Evolutionary conservation across 1,140 invertebrate species (phyloP).

Genomic region (Carposina sasakii): DNA sequence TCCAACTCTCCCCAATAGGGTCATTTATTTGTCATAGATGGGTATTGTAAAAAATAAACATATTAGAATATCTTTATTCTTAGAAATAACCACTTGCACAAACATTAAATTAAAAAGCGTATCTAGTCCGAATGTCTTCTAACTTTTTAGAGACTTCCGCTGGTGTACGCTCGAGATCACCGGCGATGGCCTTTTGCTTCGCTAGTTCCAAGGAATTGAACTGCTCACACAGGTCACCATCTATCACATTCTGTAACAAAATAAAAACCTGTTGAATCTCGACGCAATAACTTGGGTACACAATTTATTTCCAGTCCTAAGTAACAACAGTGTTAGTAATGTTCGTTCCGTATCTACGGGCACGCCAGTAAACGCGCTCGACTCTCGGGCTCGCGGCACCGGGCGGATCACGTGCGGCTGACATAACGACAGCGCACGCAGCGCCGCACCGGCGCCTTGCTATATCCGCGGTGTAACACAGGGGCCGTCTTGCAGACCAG

Average conservation of each 20-base stretch:
- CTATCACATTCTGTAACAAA: slow-evolving; percentile 91
- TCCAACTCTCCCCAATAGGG: too few relatives aligned
- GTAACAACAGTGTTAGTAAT: slow-evolving; percentile 11
- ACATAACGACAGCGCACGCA: slow-evolving; percentile 36
- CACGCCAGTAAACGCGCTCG: slow-evolving; percentile 27
- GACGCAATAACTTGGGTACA: neutral
- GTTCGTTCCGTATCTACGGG: slow-evolving; percentile 57
- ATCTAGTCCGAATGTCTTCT: slow-evolving; percentile 94
- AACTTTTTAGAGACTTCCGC: slow-evolving; percentile 97
- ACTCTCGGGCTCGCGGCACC: slow-evolving; percentile 49
- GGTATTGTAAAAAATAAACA: neutral
- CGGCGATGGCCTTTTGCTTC: slow-evolving; percentile 96
- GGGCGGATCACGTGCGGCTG: slow-evolving; percentile 22
- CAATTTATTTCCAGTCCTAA: neutral
- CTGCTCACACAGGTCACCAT: slow-evolving; percentile 99
- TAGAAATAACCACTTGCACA: slow-evolving; percentile 17
- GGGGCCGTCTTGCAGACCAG: slow-evolving; percentile 8
- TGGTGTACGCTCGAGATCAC: slow-evolving; percentile 94
- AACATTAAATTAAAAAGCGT: slow-evolving; percentile 85
- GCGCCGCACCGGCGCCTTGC: slow-evolving; percentile 22
- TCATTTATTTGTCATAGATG: too few relatives aligned
- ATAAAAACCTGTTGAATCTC: neutral
- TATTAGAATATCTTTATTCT: slow-evolving; percentile 19
- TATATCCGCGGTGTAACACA: slow-evolving; percentile 66
- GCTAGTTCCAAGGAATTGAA: slow-evolving; percentile 95